Evolutionary conservation across 2,888 invertebrate genomes (phyloP).

Genomic region (Nesidiocoris tenuis): DNA sequence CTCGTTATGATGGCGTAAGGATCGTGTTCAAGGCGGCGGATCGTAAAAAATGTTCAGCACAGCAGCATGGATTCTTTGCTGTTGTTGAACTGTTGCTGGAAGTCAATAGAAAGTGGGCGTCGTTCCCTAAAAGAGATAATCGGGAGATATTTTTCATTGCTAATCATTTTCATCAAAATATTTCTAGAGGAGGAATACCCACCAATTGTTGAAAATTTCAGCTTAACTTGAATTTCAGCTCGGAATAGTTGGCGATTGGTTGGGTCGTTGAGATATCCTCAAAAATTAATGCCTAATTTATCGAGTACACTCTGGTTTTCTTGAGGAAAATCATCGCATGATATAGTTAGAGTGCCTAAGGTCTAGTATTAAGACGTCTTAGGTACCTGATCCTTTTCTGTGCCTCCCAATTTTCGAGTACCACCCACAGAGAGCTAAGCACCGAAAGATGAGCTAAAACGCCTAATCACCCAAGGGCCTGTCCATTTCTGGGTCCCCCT

Average conservation of each 20-base stretch:
- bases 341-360: slow-evolving; percentile 20
- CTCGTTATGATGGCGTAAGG: slow-evolving; percentile 11
- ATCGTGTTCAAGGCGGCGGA: background rate
- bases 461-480: background rate
- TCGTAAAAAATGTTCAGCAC: background rate
- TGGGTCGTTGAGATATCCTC: no score
- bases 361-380: slow-evolving; percentile 33
- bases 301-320: no score
- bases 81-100: no score
- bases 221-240: no score
- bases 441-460: background rate
- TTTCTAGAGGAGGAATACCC: no score
- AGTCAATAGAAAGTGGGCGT: background rate
- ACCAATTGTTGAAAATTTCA: no score
- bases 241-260: no score
- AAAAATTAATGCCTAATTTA: no score
- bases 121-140: background rate
- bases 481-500: background rate
- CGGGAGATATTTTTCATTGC: background rate
- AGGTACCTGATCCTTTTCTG: no score
- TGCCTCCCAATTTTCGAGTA: background rate
- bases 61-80: no score
- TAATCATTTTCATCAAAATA: background rate
- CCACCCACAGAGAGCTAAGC: slow-evolving; percentile 7
- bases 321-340: slow-evolving; percentile 22